A percentile compares a stretch with the other conserved stretches of the same genome.
Evolutionary conservation across 2,797 vertebrate species (phyloP).

Genomic region (Tiaroga cobitis): DNA sequence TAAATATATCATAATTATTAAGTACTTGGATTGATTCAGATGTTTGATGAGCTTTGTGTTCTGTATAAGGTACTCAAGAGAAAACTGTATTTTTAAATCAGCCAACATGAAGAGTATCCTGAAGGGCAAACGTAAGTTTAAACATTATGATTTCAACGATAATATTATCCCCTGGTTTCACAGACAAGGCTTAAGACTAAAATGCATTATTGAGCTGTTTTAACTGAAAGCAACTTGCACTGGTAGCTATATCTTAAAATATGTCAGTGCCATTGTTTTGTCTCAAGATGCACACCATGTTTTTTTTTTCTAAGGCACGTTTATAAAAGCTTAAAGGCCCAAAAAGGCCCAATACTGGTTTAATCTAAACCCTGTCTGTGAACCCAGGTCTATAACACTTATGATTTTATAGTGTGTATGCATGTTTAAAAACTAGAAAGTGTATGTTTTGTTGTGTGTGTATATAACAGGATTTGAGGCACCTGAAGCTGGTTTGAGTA

Average conservation of each 20-base stretch:
- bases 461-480: constrained; percentile 34
- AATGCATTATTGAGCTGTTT: no score
- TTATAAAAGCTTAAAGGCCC: no score
- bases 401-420: background rate
- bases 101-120: constrained; percentile 59
- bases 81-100: background rate
- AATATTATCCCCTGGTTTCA: no score
- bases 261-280: no score
- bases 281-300: no score
- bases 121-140: constrained; percentile 57
- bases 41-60: background rate
- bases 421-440: background rate
- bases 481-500: constrained; percentile 35
- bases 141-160: background rate
- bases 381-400: background rate
- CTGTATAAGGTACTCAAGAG: background rate
- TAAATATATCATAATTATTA: background rate
- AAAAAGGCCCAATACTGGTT: no score
- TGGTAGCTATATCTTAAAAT: no score
- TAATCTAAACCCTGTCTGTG: no score
- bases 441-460: constrained; percentile 16
- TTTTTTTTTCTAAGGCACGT: no score
- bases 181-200: no score
- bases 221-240: no score
- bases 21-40: background rate